phyloP scores from a whole-genome alignment of 2,888 invertebrate genomes.

The Tachina fera region DNA sequence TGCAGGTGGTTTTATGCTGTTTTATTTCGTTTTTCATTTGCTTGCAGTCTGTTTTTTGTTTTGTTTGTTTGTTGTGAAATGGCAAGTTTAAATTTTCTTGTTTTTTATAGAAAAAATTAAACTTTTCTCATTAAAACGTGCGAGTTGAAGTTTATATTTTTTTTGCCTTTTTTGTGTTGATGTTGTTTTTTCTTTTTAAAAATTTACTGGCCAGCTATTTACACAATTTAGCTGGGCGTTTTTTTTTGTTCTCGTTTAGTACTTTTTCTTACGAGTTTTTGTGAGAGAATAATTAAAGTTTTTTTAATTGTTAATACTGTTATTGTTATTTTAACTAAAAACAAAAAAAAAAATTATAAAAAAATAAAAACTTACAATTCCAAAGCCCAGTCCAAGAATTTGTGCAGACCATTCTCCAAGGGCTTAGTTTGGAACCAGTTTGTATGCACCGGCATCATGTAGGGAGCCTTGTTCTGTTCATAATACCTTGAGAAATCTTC shows the following conservation, averaged over 20 bases:
- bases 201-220: conserved; percentile 59
- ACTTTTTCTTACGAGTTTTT: conserved; percentile 19
- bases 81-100: conserved; percentile 60
- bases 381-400: conserved; percentile 92
- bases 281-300: not conserved
- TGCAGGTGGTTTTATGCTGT: conserved; percentile 59
- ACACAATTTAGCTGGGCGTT: conserved; percentile 29
- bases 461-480: conserved; percentile 93
- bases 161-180: conserved; percentile 5
- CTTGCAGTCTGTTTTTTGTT: conserved; percentile 13
- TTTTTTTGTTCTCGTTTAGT: not conserved
- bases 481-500: conserved; percentile 94
- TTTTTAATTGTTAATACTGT: not conserved
- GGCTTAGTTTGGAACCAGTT: conserved; percentile 97
- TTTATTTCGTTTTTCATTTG: conserved; percentile 46
- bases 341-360: not conserved
- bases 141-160: conserved; percentile 74
- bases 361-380: conserved; percentile 85
- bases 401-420: conserved; percentile 91
- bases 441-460: conserved; percentile 98
- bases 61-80: not conserved
- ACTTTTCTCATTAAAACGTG: conserved; percentile 82
- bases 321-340: not conserved
- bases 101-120: conserved; percentile 80
- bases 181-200: conserved; percentile 15